phyloP scores from a whole-genome alignment of 2,888 invertebrate species.

The Pherbina coryleti region DNA sequence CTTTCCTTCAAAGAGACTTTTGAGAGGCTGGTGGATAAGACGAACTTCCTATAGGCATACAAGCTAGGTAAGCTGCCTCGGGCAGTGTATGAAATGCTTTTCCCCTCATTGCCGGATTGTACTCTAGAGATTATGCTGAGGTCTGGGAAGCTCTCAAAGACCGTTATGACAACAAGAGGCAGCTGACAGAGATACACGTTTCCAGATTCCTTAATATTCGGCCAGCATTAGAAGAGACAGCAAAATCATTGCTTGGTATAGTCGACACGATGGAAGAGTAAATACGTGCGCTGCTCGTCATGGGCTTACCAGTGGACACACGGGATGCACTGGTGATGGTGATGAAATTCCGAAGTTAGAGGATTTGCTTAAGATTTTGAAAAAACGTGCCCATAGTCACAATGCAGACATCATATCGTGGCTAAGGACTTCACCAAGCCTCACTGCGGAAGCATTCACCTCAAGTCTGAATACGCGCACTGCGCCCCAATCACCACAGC shows the following conservation, averaged over 20 bases:
- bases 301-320: slow-evolving; percentile 4
- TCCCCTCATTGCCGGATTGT: too few relatives aligned
- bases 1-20: slow-evolving; percentile 38
- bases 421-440: too few relatives aligned
- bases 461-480: neutral
- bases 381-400: slow-evolving; percentile 28
- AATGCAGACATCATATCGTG: neutral
- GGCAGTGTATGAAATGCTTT: slow-evolving; percentile 27
- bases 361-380: too few relatives aligned
- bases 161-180: slow-evolving; percentile 34
- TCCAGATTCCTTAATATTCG: slow-evolving; percentile 36
- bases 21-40: neutral
- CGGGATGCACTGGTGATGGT: slow-evolving; percentile 4
- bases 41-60: slow-evolving; percentile 28
- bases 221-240: slow-evolving; percentile 19
- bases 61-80: slow-evolving; percentile 41
- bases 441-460: too few relatives aligned
- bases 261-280: slow-evolving; percentile 14
- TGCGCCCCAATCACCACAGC: neutral
- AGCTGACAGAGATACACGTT: slow-evolving; percentile 37
- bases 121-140: slow-evolving; percentile 36
- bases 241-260: slow-evolving; percentile 26
- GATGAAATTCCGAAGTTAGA: too few relatives aligned
- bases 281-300: neutral
- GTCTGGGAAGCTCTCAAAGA: slow-evolving; percentile 36